Conservation (phyloP, 2,113 vertebrate species). For the Ceyx cyanopectus region DNA sequence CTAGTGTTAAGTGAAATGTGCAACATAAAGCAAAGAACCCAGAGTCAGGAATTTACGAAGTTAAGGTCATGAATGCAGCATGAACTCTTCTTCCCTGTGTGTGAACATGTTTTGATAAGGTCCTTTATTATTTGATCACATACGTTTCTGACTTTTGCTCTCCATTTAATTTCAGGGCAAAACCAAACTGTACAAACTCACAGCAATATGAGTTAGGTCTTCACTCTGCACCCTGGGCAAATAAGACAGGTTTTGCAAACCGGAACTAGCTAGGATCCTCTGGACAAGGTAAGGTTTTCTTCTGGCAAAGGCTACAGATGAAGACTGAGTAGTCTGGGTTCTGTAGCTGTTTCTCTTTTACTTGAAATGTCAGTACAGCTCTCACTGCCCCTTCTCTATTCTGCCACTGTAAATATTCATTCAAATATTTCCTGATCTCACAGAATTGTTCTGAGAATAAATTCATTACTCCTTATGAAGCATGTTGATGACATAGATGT, state of each 20-base stretch:
- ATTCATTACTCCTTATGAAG: conserved; percentile 33
- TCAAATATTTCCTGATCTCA: neutral
- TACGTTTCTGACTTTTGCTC: neutral
- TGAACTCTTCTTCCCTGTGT: neutral
- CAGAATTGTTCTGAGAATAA: neutral
- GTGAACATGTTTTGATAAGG: neutral
- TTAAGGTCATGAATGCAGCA: neutral
- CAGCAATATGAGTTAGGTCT: neutral
- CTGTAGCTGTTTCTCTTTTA: neutral
- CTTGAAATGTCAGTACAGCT: neutral
- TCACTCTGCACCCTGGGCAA: neutral
- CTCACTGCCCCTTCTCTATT: neutral
- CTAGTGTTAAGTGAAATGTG: neutral
- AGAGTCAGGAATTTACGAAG: neutral
- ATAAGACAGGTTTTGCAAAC: neutral
- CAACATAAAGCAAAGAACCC: neutral
- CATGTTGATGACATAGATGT: neutral
- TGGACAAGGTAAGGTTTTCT: neutral
- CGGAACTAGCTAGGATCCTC: neutral
- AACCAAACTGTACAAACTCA: neutral
- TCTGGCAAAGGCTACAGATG: neutral
- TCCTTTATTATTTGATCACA: neutral
- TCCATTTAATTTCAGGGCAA: neutral
- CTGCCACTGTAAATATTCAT: conserved; percentile 2
- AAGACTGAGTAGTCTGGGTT: neutral